Evolutionary conservation across 2,113 vertebrate genomes (phyloP).

Genomic region (Dipodomys spectabilis): DNA sequence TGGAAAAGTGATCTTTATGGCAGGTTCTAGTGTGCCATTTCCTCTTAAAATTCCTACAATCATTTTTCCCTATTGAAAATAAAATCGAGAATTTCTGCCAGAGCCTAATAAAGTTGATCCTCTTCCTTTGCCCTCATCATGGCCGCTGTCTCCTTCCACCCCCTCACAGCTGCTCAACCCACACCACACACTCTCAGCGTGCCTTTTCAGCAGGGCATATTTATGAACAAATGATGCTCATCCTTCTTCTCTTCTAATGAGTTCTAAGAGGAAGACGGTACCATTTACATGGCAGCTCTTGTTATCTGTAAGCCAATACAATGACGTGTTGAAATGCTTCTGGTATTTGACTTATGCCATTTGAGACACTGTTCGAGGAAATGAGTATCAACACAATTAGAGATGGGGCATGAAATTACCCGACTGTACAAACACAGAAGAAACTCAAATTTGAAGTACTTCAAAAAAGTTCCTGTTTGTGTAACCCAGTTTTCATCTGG

Average conservation of each 20-base stretch:
- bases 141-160: not conserved
- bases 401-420: slow-evolving; percentile 81
- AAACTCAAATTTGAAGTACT: slow-evolving; percentile 87
- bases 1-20: not conserved
- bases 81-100: not conserved
- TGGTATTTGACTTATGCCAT: slow-evolving; percentile 72
- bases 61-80: not conserved
- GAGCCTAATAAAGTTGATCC: not conserved
- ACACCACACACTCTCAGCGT: not conserved
- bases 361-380: slow-evolving; percentile 82
- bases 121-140: not conserved
- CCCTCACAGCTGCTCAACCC: not conserved
- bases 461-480: slow-evolving; percentile 86
- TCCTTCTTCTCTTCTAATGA: slow-evolving; percentile 22
- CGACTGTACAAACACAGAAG: slow-evolving; percentile 86
- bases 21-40: not conserved
- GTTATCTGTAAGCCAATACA: slow-evolving; percentile 72
- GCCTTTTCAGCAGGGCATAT: slow-evolving; percentile 1
- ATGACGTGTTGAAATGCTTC: slow-evolving; percentile 76
- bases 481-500: slow-evolving; percentile 82
- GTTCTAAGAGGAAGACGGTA: not conserved
- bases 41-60: not conserved
- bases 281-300: slow-evolving; percentile 47
- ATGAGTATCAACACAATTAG: slow-evolving; percentile 81
- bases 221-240: not conserved